phyloP scores from a whole-genome alignment of 2,797 vertebrate genomes.

The Pangasius mekongensis region DNA sequence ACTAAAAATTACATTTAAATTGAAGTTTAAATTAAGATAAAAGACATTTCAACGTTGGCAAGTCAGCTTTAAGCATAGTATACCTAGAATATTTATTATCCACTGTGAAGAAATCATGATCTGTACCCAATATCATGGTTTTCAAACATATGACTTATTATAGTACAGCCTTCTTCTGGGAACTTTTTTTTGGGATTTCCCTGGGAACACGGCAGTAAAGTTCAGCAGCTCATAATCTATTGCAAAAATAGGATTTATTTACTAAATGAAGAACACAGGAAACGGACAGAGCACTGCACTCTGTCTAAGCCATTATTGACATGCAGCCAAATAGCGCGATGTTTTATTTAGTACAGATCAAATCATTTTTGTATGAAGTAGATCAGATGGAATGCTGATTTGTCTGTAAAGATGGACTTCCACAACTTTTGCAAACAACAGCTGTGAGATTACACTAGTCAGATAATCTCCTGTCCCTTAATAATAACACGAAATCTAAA shows the following conservation, averaged over 20 bases:
- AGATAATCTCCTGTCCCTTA: background rate
- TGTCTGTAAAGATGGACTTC: background rate
- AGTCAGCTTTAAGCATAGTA: background rate
- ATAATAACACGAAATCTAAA: background rate
- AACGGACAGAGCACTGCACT: background rate
- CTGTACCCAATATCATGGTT: background rate
- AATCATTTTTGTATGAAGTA: background rate
- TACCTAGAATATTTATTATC: background rate
- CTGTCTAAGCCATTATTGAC: background rate
- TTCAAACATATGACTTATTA: background rate
- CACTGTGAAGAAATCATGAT: background rate
- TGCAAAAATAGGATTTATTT: background rate
- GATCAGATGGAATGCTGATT: background rate
- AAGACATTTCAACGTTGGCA: background rate
- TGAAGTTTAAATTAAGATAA: background rate
- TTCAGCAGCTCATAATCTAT: background rate
- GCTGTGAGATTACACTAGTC: background rate
- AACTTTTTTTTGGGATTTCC: background rate
- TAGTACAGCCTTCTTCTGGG: background rate
- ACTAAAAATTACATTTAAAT: too few relatives aligned
- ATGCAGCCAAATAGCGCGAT: background rate
- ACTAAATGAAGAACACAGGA: background rate
- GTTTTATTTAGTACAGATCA: background rate
- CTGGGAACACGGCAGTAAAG: background rate
- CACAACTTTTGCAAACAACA: background rate